Conservation (phyloP, 2,113 vertebrate species). For the Geothlypis trichas region DNA sequence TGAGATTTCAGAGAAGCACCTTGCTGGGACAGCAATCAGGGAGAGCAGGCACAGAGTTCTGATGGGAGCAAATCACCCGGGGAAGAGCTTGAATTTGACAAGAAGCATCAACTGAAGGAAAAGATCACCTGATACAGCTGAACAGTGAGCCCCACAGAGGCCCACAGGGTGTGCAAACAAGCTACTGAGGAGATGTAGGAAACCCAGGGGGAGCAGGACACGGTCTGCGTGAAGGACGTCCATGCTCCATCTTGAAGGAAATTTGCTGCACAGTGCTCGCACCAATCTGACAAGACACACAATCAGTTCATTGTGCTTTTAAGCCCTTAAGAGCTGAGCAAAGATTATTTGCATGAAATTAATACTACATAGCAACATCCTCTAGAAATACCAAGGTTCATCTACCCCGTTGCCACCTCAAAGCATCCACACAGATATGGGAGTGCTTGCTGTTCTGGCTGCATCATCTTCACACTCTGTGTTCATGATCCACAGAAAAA, state of each 20-base stretch:
- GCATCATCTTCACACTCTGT: background rate
- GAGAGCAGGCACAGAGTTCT: background rate
- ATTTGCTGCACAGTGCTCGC: constrained; percentile 75
- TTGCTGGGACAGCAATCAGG: background rate
- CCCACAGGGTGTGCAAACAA: constrained; percentile 83
- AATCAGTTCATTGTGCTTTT: background rate
- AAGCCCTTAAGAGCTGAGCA: background rate
- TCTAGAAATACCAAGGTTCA: background rate
- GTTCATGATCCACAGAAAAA: background rate
- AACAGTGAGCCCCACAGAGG: constrained; percentile 74
- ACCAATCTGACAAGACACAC: constrained; percentile 81
- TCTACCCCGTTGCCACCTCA: background rate
- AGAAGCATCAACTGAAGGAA: background rate
- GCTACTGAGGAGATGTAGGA: constrained; percentile 80
- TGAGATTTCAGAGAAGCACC: background rate
- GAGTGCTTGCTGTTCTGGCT: background rate
- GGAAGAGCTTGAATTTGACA: background rate
- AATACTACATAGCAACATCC: background rate
- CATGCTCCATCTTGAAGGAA: constrained; percentile 78
- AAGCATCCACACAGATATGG: accelerated
- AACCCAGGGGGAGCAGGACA: constrained; percentile 88
- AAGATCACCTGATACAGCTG: constrained; percentile 90
- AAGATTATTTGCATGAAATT: background rate
- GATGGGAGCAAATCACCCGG: background rate
- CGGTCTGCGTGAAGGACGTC: constrained; percentile 73